Base-by-base conservation (phyloP, 2,113 vertebrate species). In the Ammodytes dubius region DNA sequence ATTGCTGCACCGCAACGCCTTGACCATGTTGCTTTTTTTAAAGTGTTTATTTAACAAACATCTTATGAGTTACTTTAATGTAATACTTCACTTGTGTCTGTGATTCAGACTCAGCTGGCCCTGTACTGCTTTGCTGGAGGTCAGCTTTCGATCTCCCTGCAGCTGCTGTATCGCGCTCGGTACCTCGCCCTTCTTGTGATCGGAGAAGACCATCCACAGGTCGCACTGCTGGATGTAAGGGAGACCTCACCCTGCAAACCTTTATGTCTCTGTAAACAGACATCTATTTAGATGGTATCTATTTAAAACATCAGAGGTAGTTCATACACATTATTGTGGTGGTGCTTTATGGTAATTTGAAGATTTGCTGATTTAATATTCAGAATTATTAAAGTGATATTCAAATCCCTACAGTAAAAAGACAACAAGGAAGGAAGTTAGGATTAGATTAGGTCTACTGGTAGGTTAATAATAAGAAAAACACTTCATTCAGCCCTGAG, bases 41-140 rank as follows among this genome's bases (percentile, higher is more conserved):
- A 27, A 27, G 27, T 2, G 1, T 27, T 27, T 27, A 27, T 27
- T 27, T 27, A 27, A 52, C 3, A 14, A 27, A 37, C 27, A 13
- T 7, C 7, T 46, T 49, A 47, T 35, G 27, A 43, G 17, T 1
- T 77, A 4, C 17, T 2, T 60, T 27, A 17, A 14, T 63, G 2
- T 71, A 14, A 47, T 57, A 17, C 66, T 11, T 6, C 7, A 17
- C 6, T 7, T 61, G 12, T 57, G 4, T 50, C 14, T 78, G 17
- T 77, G 45, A 59, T 88, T 50, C 81, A 99, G 98, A 97, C 96
- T 94, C 95, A 96, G 83, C 94, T 99, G 71, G 97, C 97, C 15
- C 82, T 99, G 82, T 99, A 98, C 92, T 98, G 96, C 94, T 99
- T 98, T 53, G 97, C 97, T n/a, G 97, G 96, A 88, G 97, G 97